Evolutionary conservation across 1,140 invertebrate species (phyloP).

Genomic region (Temnothorax nylanderi): DNA sequence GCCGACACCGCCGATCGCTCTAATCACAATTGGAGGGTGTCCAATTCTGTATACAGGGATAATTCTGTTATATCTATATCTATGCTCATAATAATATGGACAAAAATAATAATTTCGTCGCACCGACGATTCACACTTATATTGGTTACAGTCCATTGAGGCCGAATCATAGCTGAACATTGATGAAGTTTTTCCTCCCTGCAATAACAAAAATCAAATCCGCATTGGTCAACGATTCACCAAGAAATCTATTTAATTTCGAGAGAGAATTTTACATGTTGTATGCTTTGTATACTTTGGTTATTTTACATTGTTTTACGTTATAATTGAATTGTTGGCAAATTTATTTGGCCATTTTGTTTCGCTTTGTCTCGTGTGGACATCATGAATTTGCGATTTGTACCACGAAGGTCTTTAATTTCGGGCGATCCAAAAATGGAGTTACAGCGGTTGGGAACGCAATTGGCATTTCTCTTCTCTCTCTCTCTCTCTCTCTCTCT

Average conservation of each 20-base stretch:
- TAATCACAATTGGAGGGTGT: slow-evolving; percentile 22
- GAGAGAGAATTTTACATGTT: background rate
- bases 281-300: background rate
- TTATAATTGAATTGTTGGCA: slow-evolving; percentile 1
- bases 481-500: background rate
- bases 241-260: slow-evolving; percentile 6
- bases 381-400: background rate
- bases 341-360: slow-evolving; percentile 1
- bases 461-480: background rate
- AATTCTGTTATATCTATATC: background rate
- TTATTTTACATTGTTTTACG: background rate
- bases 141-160: background rate
- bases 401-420: background rate
- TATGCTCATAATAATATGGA: background rate
- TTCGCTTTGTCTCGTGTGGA: background rate
- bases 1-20: background rate
- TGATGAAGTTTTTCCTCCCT: background rate
- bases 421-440: background rate
- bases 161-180: background rate
- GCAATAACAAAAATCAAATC: background rate
- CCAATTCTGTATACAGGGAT: background rate
- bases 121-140: background rate
- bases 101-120: slow-evolving; percentile 24
- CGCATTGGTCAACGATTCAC: background rate
- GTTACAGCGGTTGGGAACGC: background rate